Percentiles rank a stretch among this genome's conserved stretches.
Evolutionary conservation across 2,888 invertebrate genomes (phyloP).

Genomic region (Homarus gammarus): DNA sequence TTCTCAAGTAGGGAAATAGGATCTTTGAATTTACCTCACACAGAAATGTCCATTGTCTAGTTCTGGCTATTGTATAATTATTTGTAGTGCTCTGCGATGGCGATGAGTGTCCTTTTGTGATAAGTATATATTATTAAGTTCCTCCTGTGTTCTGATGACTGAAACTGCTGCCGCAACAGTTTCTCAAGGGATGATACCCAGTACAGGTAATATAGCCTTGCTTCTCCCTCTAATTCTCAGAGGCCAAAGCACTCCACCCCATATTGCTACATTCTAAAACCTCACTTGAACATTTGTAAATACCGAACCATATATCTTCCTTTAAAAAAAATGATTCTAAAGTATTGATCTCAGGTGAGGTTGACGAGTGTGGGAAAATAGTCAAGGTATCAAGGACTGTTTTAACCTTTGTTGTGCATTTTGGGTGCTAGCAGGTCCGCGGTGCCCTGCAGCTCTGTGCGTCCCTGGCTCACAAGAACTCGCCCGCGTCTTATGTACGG

Average conservation of each 20-base stretch:
- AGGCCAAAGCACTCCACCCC: not conserved
- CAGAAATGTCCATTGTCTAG: slow-evolving; percentile 5
- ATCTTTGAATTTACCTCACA: not conserved
- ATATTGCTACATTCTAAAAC: no score
- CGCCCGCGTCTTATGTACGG: not conserved
- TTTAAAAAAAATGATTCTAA: not conserved
- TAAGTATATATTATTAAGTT: slow-evolving; percentile 12
- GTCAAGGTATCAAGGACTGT: slow-evolving; percentile 51
- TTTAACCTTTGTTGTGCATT: slow-evolving; percentile 42
- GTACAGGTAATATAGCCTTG: not conserved
- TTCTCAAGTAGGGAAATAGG: not conserved
- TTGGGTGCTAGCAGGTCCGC: slow-evolving; percentile 20
- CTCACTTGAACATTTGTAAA: not conserved
- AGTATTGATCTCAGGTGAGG: not conserved
- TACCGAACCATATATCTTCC: not conserved
- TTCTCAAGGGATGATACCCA: slow-evolving; percentile 9
- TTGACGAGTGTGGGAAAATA: slow-evolving; percentile 4
- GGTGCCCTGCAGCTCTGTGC: slow-evolving; percentile 21
- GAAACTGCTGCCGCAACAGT: not conserved
- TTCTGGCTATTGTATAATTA: slow-evolving; percentile 16
- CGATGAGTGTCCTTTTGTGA: slow-evolving; percentile 38
- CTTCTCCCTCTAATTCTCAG: not conserved
- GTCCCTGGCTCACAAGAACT: not conserved
- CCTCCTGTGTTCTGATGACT: not conserved
- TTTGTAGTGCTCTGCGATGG: slow-evolving; percentile 17